Base-by-base conservation (phyloP, 2,113 vertebrate genomes). In the Chitala chitala region DNA sequence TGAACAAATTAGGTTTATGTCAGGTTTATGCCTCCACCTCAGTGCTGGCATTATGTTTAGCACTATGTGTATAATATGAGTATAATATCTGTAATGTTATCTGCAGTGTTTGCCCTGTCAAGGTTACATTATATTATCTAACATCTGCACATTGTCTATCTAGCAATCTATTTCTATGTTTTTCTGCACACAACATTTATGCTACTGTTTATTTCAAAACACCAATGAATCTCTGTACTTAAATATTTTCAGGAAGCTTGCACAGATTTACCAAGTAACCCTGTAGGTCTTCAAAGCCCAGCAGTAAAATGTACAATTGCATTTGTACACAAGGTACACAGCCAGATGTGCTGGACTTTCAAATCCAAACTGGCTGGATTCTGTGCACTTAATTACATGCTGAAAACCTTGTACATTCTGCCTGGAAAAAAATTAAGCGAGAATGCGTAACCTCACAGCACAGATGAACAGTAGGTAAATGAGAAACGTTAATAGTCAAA, bases 341-440 rank as follows among this genome's bases (percentile, higher is more conserved):
- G 29, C 3, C 12, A 10, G 12, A 36, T 38, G 38, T 31, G 15
- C 36, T 17, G 36, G 17, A 5, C 31, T 15, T 38, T 63, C 48
- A 24, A 10, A 46, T 42, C 15, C 42, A 40, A n/a, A 68, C 3
- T 46, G 26, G 13, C 3, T 46, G 26, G 13, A 10, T 26, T 24
- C 50, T 55, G n/a, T 42, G 61, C 36, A 64, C 36, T 64, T 38
- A 7, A 36, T 38, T 31, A 31, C 15, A 9, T 12, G 29, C 51
- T 38, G 17, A 44, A 59, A 72, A 72, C 54, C 46, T 38, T 44
- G 38, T 33, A 26, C 44, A 40, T 68, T 20, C 69, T 71, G 29
- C 50, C 9, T 20, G 38, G 17, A 71, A 24, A 6, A n/a, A 33
- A 36, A 38, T 22, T 54, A 48, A 0, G 22, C 54, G 6, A 8